Base-by-base conservation (phyloP, 2,888 invertebrate genomes). In the Rhodophaea formosa region DNA sequence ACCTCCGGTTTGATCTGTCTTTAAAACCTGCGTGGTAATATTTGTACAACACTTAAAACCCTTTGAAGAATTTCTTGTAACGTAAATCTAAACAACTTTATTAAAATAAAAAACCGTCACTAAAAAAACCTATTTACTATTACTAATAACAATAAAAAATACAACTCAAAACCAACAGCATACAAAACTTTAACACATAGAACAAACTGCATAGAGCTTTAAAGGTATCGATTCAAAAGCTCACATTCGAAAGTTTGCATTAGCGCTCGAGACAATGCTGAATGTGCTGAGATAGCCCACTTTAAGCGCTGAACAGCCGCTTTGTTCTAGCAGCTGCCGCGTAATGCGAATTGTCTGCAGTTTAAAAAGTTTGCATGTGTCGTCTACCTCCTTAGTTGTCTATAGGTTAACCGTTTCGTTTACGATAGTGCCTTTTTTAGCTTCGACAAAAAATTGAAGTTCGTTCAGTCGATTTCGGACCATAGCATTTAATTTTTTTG, bases 331-430 rank as follows among this genome's bases (percentile, higher is more conserved):
- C 7, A 51, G 32, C 51, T 51, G 30, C 35, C 57, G 58, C 66
- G 66, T 69, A 64, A 68, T 67, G 63, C 57, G 64, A 64, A 64
- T 68, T 65, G 68, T 66, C 61, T 57, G 60, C 63, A 63, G 68
- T 66, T 69, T 69, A 69, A 66, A 68, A 68, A 68, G 62, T 69
- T 69, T 61, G 58, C 64, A 35, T 44, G 54, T 55, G 53, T 7
- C 14, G 54, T 45, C 54, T 54, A 55, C 30, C 32, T 15, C 15
- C n/a, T 16, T 51, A 51, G 45, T 53, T 17, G 54, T 45, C 44
- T 55, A 46, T 45, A 44, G 45, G 35, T 51, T 51, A 75, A 72
- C 43, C 43, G 15, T 43, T 14, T 53, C 43, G 53, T 53, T 32
- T 12, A 8, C 14, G n/a, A 49, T 49, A 51, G 32, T 51, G 49